These are phyloP conservation scores for Charina bottae DNA, from an alignment of 2,113 vertebrate species.

Conservation along the genomic window DNA sequence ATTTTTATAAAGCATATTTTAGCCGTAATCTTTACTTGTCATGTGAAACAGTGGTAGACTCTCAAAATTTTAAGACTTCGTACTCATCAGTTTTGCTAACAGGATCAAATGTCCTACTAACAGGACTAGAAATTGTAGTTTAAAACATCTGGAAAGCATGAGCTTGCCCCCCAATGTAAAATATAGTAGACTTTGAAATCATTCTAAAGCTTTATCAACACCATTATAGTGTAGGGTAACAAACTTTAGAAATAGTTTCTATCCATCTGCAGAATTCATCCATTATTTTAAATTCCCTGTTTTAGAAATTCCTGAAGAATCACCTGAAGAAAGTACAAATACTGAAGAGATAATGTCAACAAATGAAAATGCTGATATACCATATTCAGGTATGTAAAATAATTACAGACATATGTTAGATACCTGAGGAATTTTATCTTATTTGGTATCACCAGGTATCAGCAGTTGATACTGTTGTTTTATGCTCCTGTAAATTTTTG, in stretches of 20 bases:
- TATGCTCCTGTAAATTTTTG: not conserved
- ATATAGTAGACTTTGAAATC: not conserved
- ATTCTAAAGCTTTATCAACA: not conserved
- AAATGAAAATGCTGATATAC: conserved; percentile 43
- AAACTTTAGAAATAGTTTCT: not conserved
- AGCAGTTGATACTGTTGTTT: not conserved
- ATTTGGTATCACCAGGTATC: not conserved
- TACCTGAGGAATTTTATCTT: not conserved
- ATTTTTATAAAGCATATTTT: not conserved
- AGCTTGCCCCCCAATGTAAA: not conserved
- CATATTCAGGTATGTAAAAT: conserved; percentile 57
- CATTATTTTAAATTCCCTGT: conserved; percentile 41
- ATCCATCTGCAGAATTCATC: conserved; percentile 12
- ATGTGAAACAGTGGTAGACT: not conserved
- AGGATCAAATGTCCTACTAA: not conserved
- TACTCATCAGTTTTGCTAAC: not conserved
- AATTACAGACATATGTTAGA: not conserved
- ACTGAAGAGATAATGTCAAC: conserved; percentile 49
- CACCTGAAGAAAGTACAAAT: conserved; percentile 46
- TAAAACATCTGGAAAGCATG: not conserved
- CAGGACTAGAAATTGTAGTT: not conserved
- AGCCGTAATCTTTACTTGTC: not conserved
- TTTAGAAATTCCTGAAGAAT: conserved; percentile 65
- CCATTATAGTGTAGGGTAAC: not conserved
- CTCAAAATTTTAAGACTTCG: not conserved